phyloP scores from a whole-genome alignment of 2,888 invertebrate species.

The Sarcophaga carnaria region DNA sequence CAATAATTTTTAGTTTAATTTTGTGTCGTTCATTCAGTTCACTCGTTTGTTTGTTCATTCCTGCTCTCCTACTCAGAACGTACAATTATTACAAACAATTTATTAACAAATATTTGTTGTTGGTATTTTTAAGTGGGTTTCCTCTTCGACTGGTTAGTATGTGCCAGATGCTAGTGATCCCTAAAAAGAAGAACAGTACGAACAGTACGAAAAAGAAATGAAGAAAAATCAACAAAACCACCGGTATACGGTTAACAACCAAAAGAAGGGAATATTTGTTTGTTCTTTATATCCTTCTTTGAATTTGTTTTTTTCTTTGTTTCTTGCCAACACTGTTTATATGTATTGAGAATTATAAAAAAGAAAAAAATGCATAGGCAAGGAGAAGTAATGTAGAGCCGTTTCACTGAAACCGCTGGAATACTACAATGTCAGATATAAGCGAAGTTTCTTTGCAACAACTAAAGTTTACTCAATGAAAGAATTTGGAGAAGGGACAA shows the following conservation, averaged over 20 bases:
- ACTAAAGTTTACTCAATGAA: too few species aligned
- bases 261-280: conserved; percentile 57
- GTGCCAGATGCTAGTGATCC: conserved; percentile 39
- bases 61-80: conserved; percentile 31
- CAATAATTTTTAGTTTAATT: conserved; percentile 65
- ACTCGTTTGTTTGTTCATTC: conserved; percentile 9
- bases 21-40: conserved; percentile 37
- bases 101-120: conserved; percentile 60
- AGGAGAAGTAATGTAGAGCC: conserved; percentile 14
- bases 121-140: neutral
- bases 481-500: neutral
- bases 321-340: conserved; percentile 7
- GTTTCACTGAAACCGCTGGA: neutral
- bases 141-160: neutral
- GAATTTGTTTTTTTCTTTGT: neutral
- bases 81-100: conserved; percentile 64
- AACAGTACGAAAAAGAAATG: neutral
- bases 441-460: neutral
- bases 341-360: conserved; percentile 4
- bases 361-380: conserved; percentile 16
- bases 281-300: neutral
- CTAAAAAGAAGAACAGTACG: conserved; percentile 14
- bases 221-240: conserved; percentile 32
- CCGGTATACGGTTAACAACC: conserved; percentile 37
- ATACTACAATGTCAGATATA: neutral